Conservation (phyloP, 2,113 vertebrate genomes). For the Apus apus region DNA sequence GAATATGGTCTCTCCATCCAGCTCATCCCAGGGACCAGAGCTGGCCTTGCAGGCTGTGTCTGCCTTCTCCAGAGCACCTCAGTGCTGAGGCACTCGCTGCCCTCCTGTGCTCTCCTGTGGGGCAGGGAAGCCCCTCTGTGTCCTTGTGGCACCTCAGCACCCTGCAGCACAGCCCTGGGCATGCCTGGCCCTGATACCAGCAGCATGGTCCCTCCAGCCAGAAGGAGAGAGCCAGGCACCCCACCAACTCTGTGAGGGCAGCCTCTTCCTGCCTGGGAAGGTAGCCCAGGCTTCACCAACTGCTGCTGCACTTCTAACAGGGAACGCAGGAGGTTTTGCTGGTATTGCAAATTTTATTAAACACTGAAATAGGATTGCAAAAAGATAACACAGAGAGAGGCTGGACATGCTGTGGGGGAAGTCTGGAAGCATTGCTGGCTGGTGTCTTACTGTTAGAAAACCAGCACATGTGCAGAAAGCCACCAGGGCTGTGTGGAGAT, state of each 20-base stretch:
- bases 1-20: neutral
- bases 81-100: rapidly evolving
- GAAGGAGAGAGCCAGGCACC: neutral
- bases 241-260: neutral
- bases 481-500: neutral
- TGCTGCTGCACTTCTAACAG: neutral
- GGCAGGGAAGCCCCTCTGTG: neutral
- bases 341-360: neutral
- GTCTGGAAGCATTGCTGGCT: neutral
- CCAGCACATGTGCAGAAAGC: neutral
- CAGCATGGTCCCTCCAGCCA: neutral
- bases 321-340: neutral
- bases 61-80: neutral
- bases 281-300: neutral
- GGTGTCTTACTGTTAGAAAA: neutral
- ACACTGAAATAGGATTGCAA: neutral
- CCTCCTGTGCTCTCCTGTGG: rapidly evolving
- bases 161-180: rapidly evolving
- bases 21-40: neutral
- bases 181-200: neutral
- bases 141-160: neutral
- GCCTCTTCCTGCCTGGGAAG: neutral
- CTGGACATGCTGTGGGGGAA: neutral
- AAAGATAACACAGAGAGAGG: neutral
- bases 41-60: neutral